phyloP scores from a whole-genome alignment of 2,888 invertebrate species.

The Oligia strigilis region DNA sequence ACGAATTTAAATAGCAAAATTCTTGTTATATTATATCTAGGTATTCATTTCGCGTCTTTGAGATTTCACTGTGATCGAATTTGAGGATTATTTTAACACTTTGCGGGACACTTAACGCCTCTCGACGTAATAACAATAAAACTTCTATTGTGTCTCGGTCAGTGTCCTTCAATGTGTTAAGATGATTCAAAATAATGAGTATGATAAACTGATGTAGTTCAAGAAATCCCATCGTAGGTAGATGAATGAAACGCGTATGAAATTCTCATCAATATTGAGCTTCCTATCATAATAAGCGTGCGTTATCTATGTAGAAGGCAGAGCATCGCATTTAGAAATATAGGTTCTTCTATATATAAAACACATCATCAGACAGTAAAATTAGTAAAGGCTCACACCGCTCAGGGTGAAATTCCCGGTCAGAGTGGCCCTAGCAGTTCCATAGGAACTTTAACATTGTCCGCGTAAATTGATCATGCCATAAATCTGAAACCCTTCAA shows the following conservation, averaged over 20 bases:
- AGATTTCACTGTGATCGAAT: background rate
- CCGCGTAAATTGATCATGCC: no score
- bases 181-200: background rate
- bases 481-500: no score
- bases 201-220: background rate
- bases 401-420: background rate
- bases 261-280: background rate
- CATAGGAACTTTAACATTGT: no score
- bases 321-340: slow-evolving; percentile 31
- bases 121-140: no score
- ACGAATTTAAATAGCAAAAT: background rate
- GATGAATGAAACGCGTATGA: background rate
- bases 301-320: background rate
- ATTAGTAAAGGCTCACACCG: slow-evolving; percentile 10
- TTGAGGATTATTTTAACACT: background rate
- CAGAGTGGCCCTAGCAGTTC: no score
- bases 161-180: background rate
- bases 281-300: background rate
- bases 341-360: slow-evolving; percentile 40
- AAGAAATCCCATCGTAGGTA: background rate
- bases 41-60: background rate
- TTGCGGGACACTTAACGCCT: no score
- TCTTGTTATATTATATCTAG: no score
- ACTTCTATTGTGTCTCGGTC: no score
- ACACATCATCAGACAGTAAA: slow-evolving; percentile 31